Evolutionary conservation across 2,888 invertebrate genomes (phyloP).

Genomic region (Leptothorax acervorum): DNA sequence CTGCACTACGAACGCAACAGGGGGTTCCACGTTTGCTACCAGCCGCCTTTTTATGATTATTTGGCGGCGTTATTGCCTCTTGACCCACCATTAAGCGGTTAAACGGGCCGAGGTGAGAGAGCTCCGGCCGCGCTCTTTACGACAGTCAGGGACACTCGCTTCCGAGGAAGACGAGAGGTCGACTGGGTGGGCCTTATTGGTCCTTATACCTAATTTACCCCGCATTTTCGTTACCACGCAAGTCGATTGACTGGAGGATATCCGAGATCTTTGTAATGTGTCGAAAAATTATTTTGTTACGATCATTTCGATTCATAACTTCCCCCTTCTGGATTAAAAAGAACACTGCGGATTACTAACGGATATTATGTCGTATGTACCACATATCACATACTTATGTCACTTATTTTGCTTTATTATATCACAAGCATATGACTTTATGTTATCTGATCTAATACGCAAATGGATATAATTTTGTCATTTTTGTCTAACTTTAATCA

Average conservation of each 20-base stretch:
- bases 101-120: slow-evolving; percentile 75
- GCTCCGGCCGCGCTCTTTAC: slow-evolving; percentile 67
- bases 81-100: slow-evolving; percentile 82
- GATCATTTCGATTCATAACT: background rate
- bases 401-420: background rate
- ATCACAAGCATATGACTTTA: background rate
- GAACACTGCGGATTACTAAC: background rate
- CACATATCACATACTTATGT: background rate
- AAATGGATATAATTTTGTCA: slow-evolving; percentile 30
- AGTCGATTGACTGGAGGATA: slow-evolving; percentile 4
- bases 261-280: background rate
- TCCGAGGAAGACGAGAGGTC: slow-evolving; percentile 60
- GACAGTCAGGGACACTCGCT: slow-evolving; percentile 66
- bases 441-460: background rate
- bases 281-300: slow-evolving; percentile 21
- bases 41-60: slow-evolving; percentile 82
- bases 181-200: slow-evolving; percentile 55
- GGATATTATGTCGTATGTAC: background rate
- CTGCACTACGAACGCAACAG: slow-evolving; percentile 71
- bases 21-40: slow-evolving; percentile 77
- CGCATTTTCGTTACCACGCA: slow-evolving; percentile 25
- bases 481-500: background rate
- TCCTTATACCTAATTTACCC: slow-evolving; percentile 56
- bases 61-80: slow-evolving; percentile 81
- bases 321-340: background rate